Evolutionary conservation across 2,888 invertebrate genomes (phyloP), one percentile per base, ranked within the genome.

Genomic region (Neoitamus cyanurus): DNA sequence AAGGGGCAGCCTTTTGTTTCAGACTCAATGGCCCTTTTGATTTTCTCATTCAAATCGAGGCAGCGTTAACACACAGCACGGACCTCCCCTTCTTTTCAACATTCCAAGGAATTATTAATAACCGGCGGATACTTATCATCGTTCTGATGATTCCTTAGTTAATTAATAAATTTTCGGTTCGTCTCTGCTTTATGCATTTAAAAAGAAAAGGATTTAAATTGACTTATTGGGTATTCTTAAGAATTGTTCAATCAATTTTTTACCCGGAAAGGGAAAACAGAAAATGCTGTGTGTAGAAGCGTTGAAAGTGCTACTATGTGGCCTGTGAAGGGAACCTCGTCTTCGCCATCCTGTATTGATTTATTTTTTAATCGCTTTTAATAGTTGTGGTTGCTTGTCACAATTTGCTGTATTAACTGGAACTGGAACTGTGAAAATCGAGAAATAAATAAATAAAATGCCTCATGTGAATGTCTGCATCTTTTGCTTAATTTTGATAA

Each of bases 11-110:
- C 58, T 58, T 58, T 58, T 58, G 58, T 58, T 58, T 58, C 20
- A 48, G n/a, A 25, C 9, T 58, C 20, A 58, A 58, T 58, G 58
- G 25, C 58, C 58, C 15, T 15, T 58, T 58, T 58, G 58, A 58
- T 58, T 58, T 58, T 58, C 58, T 58, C 58, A 58, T 58, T 58
- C 58, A 58, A 58, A 58, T 58, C 20, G 58, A 58, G 15, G 20
- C 58, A 58, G 25, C 42, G 58, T 58, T 58, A 58, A 58, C 58
- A 25, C 20, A 58, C 58, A 20, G 58, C 58, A 58, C 58, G 9
- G 58, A 58, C 58, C 58, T 58, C 58, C 58, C 58, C 58, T 58
- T 58, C 58, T 58, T 58, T 58, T 58, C 58, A 58, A 58, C 20
- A 58, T 58, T 58, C 58, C 58, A 58, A 58, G 20, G 58, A 58